phyloP scores from a whole-genome alignment of 2,113 vertebrate genomes.

The Potamarius usumacintae region DNA sequence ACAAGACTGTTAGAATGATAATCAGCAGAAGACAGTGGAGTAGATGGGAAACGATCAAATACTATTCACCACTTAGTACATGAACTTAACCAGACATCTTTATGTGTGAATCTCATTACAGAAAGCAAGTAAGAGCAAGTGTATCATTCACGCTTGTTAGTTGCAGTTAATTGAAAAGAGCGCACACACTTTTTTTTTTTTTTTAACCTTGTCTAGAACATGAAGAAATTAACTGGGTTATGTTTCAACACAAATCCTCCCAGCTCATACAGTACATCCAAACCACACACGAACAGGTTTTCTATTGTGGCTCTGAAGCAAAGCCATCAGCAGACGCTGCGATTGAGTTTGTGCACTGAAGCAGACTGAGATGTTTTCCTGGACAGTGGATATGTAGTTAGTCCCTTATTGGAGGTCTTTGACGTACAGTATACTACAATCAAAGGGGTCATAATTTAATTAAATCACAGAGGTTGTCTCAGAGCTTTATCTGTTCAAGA shows the following conservation, averaged over 20 bases:
- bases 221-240: not conserved
- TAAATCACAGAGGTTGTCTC: not conserved
- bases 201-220: too few relatives aligned
- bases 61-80: not conserved
- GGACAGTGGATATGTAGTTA: not conserved
- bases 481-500: not conserved
- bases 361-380: not conserved
- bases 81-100: not conserved
- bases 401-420: not conserved
- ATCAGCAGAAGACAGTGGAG: not conserved
- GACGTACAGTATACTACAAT: not conserved
- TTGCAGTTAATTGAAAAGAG: not conserved
- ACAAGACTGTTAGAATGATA: not conserved
- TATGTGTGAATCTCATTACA: not conserved
- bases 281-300: not conserved
- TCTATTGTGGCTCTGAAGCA: not conserved
- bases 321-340: not conserved
- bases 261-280: not conserved
- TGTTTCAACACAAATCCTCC: not conserved
- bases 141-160: not conserved
- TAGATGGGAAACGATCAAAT: too few relatives aligned
- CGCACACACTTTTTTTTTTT: not conserved
- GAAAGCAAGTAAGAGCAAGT: not conserved
- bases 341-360: not conserved
- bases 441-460: not conserved